Evolutionary conservation across 2,113 vertebrate species (phyloP).

Genomic region (Tursiops truncatus): DNA sequence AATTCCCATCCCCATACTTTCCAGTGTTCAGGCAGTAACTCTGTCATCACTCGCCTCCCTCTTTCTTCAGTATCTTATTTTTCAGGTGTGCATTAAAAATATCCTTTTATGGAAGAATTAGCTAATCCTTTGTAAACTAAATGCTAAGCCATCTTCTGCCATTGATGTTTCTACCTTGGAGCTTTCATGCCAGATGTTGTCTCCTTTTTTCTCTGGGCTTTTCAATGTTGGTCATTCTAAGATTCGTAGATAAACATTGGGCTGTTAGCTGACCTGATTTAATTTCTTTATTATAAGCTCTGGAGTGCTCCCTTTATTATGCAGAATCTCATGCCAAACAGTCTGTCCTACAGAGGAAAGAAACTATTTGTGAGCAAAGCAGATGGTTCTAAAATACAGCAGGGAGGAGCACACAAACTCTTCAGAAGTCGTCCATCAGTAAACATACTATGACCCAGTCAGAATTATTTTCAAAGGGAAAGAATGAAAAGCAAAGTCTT

Average conservation of each 20-base stretch:
- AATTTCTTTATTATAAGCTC: not conserved
- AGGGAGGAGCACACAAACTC: not conserved
- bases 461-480: not conserved
- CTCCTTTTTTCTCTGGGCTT: not conserved
- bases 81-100: not conserved
- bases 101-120: not conserved
- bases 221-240: constrained; percentile 2
- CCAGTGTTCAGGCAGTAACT: not conserved
- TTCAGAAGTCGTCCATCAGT: constrained; percentile 7
- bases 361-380: constrained; percentile 20
- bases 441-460: not conserved
- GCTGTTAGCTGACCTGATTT: not conserved
- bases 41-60: not conserved
- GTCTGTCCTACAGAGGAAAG: not conserved
- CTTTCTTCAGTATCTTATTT: not conserved
- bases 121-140: constrained; percentile 7
- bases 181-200: not conserved
- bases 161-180: not conserved
- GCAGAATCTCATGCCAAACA: not conserved
- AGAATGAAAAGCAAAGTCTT: not conserved
- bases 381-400: constrained; percentile 18
- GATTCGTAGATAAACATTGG: not conserved
- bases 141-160: not conserved
- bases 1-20: not conserved
- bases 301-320: not conserved